phyloP scores from a whole-genome alignment of 2,113 vertebrate genomes.

The Aegithalos caudatus region DNA sequence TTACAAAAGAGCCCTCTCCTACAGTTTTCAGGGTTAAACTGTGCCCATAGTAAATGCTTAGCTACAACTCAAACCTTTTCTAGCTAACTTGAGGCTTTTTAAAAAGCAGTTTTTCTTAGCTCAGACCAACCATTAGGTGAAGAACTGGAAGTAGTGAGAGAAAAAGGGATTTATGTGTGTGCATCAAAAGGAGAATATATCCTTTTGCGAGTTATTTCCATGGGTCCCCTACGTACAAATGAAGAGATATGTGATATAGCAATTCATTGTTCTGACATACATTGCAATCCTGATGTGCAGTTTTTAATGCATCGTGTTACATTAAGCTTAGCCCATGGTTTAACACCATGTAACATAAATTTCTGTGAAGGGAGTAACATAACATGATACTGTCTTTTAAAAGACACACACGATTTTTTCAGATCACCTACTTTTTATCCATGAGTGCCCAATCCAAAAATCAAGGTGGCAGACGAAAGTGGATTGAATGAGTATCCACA shows the following conservation, averaged over 20 bases:
- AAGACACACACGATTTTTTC: slow-evolving; percentile 76
- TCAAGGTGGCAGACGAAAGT: slow-evolving; percentile 75
- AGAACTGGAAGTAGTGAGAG: slow-evolving; percentile 13
- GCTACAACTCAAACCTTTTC: background rate
- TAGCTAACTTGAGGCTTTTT: background rate
- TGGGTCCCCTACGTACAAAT: slow-evolving; percentile 53
- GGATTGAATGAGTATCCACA: slow-evolving; percentile 68
- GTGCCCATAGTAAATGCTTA: background rate
- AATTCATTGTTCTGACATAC: slow-evolving; percentile 75
- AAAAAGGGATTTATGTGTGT: slow-evolving; percentile 46
- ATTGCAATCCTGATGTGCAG: slow-evolving; percentile 60
- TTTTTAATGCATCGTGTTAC: slow-evolving; percentile 76
- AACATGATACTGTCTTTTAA: slow-evolving; percentile 73
- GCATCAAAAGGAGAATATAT: slow-evolving; percentile 58
- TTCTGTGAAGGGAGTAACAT: slow-evolving; percentile 70
- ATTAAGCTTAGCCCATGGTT: slow-evolving; percentile 69
- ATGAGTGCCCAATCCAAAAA: slow-evolving; percentile 76
- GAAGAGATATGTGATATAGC: slow-evolving; percentile 72
- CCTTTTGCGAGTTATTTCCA: slow-evolving; percentile 57
- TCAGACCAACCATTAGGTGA: slow-evolving; percentile 12
- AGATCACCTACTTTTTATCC: slow-evolving; percentile 76
- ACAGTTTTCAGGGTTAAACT: background rate
- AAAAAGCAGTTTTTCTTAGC: slow-evolving; percentile 11
- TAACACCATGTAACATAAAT: slow-evolving; percentile 75
- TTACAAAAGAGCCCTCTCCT: background rate